Evolutionary conservation across 2,797 vertebrate species (phyloP), one percentile per base, ranked within the genome.

Genomic region (Alfaro cultratus): DNA sequence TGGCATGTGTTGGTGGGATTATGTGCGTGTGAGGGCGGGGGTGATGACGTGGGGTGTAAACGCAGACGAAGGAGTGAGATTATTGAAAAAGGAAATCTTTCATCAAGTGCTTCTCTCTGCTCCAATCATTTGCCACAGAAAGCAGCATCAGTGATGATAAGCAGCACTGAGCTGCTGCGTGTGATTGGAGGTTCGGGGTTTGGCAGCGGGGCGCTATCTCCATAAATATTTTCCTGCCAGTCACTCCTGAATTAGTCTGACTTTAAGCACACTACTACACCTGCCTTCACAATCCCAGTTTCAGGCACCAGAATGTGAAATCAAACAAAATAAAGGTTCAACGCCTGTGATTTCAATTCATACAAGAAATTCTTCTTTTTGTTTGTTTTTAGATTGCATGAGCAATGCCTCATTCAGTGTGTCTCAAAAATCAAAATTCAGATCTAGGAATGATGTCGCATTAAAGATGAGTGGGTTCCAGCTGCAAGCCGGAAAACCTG

Each of bases 1-100:
- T 82, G 86, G 83, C 88, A 89, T 87, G 88, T 82, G 91, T 83
- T 84, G 84, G 87, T 80, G 80, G 78, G 81, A 76, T 79, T 55
- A 45, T 86, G 76, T 46, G 41, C 6, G 68, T n/a, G 26, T 46
- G 26, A 45, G 81, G 62, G 70, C 49, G 67, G 46, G 76, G 53
- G 72, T 79, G 84, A 80, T 84, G 80, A 82, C 79, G 76, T 57
- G 18, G 55, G 68, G 84, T 87, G 80, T 86, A 85, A 73, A n/a
- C 67, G 62, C 39, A 57, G 74, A 77, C 80, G 68, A 88, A 12
- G 6, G 80, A 83, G 46, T 73, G 72, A 79, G 85, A 82, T 45
- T 55, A 36, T 71, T 43, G 68, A 31, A 73, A 76, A 74, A 73
- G 16, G 5, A 77, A 67, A 82, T 68, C 31, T 26, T 74, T 73